Base-by-base conservation (phyloP, 2,113 vertebrate genomes). In the Sturnus vulgaris region DNA sequence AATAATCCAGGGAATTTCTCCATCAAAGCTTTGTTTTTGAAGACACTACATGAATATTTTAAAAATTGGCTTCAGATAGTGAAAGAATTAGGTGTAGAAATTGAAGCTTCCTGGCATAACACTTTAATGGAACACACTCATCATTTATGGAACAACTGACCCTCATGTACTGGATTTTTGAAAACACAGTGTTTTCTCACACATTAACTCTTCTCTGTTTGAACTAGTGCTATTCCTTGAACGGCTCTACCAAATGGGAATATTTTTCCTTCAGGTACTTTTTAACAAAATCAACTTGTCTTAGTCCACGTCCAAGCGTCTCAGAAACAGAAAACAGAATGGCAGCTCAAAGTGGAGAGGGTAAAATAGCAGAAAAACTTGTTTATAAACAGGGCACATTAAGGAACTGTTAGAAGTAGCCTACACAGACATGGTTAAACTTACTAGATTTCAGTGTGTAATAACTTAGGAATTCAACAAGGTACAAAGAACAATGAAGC, bases 61-160 rank as follows among this genome's bases (percentile, higher is more conserved):
- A 64, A 93, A 92, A 95, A 53, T 0, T 91, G 76, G 60, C 61
- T 75, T 86, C 31, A 40, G 31, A 84, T 56, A 1, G 1, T 78
- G 44, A 90, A 86, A 70, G 53, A 94, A 92, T 92, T 95, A 92
- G 65, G 40, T 92, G 65, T 69, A 97, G 80, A 95, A 91, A 94
- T 92, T 73, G 73, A 93, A 84, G 23, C 66, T 94, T 84, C 70
- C 72, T 93, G 61, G 87, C 57, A 81, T 70, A 80, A 69, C 63
- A 63, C 17, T 89, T 86, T 42, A 68, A 83, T 57, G 69, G 90
- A 85, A 91, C 12, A 59, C 44, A 61, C 15, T 86, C 71, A 76
- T 84, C 3, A 0, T 90, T 96, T 93, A 68, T 63, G 92, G 81
- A 92, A 75, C 39, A 93, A 81, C 65, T 93, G 86, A 91, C 50